Evolutionary conservation across 2,888 invertebrate genomes (phyloP).

Genomic region (Gandaritis pyraliata): DNA sequence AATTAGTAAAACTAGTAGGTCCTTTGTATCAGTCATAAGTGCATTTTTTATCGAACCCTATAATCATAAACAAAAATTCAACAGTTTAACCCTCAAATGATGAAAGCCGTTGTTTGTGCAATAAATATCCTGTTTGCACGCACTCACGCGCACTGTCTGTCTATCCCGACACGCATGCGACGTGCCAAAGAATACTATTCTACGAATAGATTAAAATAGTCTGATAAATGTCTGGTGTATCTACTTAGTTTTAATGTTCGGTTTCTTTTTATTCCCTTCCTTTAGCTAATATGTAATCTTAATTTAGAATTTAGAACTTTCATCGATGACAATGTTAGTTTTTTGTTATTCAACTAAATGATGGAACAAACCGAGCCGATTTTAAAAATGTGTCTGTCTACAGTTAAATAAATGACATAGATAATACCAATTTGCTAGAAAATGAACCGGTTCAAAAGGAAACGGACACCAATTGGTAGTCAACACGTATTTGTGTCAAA

Average conservation of each 20-base stretch:
- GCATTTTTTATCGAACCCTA: conserved; percentile 37
- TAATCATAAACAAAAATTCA: conserved; percentile 66
- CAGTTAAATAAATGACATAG: neutral
- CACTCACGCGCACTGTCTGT: conserved; percentile 77
- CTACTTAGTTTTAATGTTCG: conserved; percentile 19
- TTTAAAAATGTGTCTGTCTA: neutral
- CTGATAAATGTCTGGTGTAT: conserved; percentile 20
- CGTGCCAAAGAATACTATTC: conserved; percentile 70
- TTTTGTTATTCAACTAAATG: no score
- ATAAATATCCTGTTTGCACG: conserved; percentile 79
- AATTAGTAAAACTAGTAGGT: conserved; percentile 1
- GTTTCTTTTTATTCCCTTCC: neutral
- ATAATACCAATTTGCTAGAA: conserved; percentile 15
- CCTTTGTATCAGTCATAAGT: neutral
- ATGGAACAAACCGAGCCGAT: no score
- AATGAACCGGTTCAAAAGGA: conserved; percentile 16
- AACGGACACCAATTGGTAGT: conserved; percentile 5
- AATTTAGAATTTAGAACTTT: no score
- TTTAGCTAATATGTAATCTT: neutral
- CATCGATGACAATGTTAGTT: no score
- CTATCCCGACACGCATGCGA: conserved; percentile 71
- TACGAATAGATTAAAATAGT: conserved; percentile 38
- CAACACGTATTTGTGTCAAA: conserved; percentile 1
- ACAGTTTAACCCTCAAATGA: conserved; percentile 67
- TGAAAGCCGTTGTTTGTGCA: conserved; percentile 68